A percentile compares a stretch with the other conserved stretches of the same genome.
Evolutionary conservation across 2,113 vertebrate genomes (phyloP).

Genomic region (Mola mola): DNA sequence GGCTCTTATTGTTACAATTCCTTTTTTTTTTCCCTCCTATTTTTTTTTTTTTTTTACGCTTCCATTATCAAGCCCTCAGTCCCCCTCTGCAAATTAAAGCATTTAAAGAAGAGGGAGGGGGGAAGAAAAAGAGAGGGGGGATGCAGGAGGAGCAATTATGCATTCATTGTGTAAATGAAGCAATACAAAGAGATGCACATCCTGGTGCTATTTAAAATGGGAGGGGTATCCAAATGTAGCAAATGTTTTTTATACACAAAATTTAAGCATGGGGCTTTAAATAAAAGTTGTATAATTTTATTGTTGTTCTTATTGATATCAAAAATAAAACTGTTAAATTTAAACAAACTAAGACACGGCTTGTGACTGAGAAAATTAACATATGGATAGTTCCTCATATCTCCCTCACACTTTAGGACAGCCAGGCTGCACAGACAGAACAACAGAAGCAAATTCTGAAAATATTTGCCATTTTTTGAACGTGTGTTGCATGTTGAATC

Average conservation of each 20-base stretch:
- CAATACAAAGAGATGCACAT: slow-evolving; percentile 89
- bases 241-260: slow-evolving; percentile 79
- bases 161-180: slow-evolving; percentile 94
- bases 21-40: slow-evolving; percentile 72
- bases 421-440: slow-evolving; percentile 73
- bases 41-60: slow-evolving; percentile 81
- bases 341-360: too few species aligned
- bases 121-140: slow-evolving; percentile 42
- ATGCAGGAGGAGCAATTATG: slow-evolving; percentile 82
- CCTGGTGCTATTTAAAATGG: slow-evolving; percentile 82
- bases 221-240: slow-evolving; percentile 70
- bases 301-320: neutral
- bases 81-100: slow-evolving; percentile 98
- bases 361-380: too few species aligned
- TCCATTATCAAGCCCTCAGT: slow-evolving; percentile 92
- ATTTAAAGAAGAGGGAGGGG: slow-evolving; percentile 79
- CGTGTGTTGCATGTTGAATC: slow-evolving; percentile 87
- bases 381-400: too few species aligned
- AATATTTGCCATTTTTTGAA: slow-evolving; percentile 84
- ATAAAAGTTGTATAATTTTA: neutral
- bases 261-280: slow-evolving; percentile 66
- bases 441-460: slow-evolving; percentile 29
- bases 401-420: slow-evolving; percentile 86
- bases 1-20: slow-evolving; percentile 87
- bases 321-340: slow-evolving; percentile 19